Evolutionary conservation across 2,113 vertebrate genomes (phyloP).

Genomic region (Tympanuchus pallidicinctus): DNA sequence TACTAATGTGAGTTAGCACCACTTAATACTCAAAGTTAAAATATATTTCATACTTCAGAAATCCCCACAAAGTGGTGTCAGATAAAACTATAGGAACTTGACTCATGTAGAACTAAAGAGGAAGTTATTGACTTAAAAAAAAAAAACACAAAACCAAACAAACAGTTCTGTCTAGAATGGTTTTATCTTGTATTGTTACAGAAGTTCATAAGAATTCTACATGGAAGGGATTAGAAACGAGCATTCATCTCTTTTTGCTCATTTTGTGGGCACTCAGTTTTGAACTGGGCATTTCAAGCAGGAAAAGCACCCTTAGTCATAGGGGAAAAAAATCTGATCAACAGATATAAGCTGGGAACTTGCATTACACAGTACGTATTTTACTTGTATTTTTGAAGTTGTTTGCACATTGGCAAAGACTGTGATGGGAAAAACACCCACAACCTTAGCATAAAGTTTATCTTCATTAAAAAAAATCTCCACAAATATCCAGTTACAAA

Average conservation of each 20-base stretch:
- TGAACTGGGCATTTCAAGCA: not conserved
- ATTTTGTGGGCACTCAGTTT: not conserved
- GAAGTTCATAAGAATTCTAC: not conserved
- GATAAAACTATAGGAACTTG: not conserved
- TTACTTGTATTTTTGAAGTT: not conserved
- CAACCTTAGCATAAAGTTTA: not conserved
- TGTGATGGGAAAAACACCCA: not conserved
- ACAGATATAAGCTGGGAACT: not conserved
- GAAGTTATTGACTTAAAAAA: not conserved
- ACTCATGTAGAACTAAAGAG: not conserved
- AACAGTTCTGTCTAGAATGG: not conserved
- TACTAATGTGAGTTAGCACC: constrained; percentile 25
- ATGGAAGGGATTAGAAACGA: not conserved
- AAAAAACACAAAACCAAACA: no score
- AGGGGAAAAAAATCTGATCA: not conserved
- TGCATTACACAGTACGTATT: not conserved
- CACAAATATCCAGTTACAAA: not conserved
- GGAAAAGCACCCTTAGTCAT: not conserved
- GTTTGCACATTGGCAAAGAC: not conserved
- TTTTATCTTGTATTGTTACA: not conserved
- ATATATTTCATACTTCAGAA: not conserved
- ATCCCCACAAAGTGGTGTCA: not conserved
- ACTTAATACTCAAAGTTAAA: constrained; percentile 15
- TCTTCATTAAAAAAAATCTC: not conserved
- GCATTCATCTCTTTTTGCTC: not conserved